These are phyloP conservation scores for Trissoscelio sp. DNA, from an alignment of 2,888 invertebrate genomes.

Conservation along the genomic window DNA sequence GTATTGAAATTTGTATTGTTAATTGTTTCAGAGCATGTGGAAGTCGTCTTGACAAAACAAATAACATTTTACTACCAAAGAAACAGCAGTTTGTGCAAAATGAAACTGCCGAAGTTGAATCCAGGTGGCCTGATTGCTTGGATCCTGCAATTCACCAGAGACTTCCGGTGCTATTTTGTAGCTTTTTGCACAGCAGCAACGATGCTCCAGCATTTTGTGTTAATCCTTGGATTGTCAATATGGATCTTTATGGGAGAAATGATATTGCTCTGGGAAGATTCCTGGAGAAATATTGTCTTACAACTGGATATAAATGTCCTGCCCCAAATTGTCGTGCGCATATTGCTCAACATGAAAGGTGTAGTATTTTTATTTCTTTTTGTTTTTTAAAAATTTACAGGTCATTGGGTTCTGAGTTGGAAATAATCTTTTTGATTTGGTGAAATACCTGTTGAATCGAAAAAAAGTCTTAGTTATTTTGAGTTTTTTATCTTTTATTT, in stretches of 20 bases:
- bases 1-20: background rate
- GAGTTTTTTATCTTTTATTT: too few relatives aligned
- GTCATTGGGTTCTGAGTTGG: too few relatives aligned
- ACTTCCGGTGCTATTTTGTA: conserved; percentile 94
- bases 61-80: conserved; percentile 73
- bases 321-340: conserved; percentile 83
- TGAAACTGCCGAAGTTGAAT: conserved; percentile 45
- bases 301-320: conserved; percentile 92
- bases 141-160: conserved; percentile 93
- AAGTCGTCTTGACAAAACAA: conserved; percentile 83
- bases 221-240: conserved; percentile 94
- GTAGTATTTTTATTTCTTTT: too few relatives aligned
- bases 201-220: conserved; percentile 95
- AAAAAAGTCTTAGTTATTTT: too few relatives aligned
- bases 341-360: conserved; percentile 80
- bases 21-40: conserved; percentile 89
- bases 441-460: too few relatives aligned
- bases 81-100: conserved; percentile 46
- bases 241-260: conserved; percentile 97
- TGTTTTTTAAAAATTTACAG: background rate
- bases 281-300: conserved; percentile 96
- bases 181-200: conserved; percentile 87
- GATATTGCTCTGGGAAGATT: conserved; percentile 98
- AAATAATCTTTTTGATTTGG: too few relatives aligned
- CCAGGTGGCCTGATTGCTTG: conserved; percentile 86